Evolutionary conservation across 53 echinoderm and acorn worm genomes (phyloP).

Genomic region (Echinometra lucunter): DNA sequence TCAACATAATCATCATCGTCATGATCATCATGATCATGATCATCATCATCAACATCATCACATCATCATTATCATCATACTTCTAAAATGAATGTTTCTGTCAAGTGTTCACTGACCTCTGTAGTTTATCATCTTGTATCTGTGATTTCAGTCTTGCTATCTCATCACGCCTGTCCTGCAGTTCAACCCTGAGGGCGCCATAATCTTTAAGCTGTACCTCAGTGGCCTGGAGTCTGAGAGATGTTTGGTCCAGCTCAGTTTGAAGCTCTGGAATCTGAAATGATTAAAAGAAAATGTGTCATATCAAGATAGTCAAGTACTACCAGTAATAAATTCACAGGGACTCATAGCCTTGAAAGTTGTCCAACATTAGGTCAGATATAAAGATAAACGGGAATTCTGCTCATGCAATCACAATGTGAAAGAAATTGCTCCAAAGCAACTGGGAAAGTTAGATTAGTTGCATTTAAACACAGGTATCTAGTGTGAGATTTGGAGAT

Average conservation of each 20-base stretch:
- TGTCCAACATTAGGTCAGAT: too few species aligned
- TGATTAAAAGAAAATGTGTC: background rate
- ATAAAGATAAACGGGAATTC: too few species aligned
- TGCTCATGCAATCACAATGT: too few species aligned
- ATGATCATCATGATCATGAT: background rate
- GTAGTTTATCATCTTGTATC: slow-evolving; percentile 89
- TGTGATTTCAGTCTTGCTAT: slow-evolving; percentile 82
- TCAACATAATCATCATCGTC: background rate
- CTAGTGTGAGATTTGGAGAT: too few species aligned
- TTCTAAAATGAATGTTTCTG: background rate
- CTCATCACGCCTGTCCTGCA: slow-evolving; percentile 85
- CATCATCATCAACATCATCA: background rate
- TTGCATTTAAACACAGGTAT: too few species aligned
- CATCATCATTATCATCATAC: background rate
- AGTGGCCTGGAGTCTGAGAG: slow-evolving; percentile 83
- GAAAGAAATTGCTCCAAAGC: too few species aligned
- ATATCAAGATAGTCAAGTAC: too few species aligned
- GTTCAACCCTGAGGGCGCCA: slow-evolving; percentile 79
- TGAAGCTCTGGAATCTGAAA: slow-evolving; percentile 91
- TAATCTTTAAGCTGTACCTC: slow-evolving; percentile 84
- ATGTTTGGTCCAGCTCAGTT: slow-evolving; percentile 86
- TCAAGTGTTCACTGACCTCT: slow-evolving; percentile 73
- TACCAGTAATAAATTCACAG: too few species aligned
- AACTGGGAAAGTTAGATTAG: too few species aligned
- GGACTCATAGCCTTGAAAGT: too few species aligned